phyloP scores from a whole-genome alignment of 2,113 vertebrate genomes.

The Triplophysa rosa region DNA sequence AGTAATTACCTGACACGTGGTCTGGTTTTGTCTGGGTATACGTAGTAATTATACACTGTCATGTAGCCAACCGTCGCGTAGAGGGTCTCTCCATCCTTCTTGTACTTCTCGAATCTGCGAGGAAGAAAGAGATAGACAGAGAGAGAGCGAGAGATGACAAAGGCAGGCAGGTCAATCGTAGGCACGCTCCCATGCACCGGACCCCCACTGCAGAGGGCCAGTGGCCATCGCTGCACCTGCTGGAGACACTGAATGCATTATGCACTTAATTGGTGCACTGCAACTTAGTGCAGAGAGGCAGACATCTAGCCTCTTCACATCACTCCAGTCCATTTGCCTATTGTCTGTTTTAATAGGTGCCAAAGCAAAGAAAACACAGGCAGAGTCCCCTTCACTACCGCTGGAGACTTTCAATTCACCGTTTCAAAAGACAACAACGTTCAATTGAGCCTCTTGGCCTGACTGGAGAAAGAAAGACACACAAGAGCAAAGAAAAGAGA shows the following conservation, averaged over 20 bases:
- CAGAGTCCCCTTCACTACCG: conserved; percentile 98
- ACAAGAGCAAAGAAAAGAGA: conserved; percentile 87
- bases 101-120: conserved; percentile 99
- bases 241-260: conserved; percentile 97
- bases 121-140: conserved; percentile 27
- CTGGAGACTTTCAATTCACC: conserved; percentile 96
- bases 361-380: conserved; percentile 99
- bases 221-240: conserved; percentile 98
- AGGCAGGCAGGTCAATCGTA: conserved; percentile 99
- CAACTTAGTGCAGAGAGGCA: conserved; percentile 87
- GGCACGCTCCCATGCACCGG: conserved; percentile 91
- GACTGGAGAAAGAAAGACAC: conserved; percentile 54
- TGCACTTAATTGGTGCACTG: conserved; percentile 99
- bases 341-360: conserved; percentile 99
- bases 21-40: conserved; percentile 99
- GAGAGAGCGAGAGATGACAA: conserved; percentile 91
- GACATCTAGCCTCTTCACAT: conserved; percentile 98
- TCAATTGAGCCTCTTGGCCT: conserved; percentile 97
- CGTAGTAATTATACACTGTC: conserved; percentile 99
- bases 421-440: conserved; percentile 98
- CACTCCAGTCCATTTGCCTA: conserved; percentile 99
- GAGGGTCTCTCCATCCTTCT: conserved; percentile 99
- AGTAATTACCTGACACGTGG: conserved; percentile 99
- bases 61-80: conserved; percentile 99
- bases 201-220: conserved; percentile 83